Base-by-base conservation (phyloP, 1,140 invertebrate genomes). In the Colletes latitarsis region DNA sequence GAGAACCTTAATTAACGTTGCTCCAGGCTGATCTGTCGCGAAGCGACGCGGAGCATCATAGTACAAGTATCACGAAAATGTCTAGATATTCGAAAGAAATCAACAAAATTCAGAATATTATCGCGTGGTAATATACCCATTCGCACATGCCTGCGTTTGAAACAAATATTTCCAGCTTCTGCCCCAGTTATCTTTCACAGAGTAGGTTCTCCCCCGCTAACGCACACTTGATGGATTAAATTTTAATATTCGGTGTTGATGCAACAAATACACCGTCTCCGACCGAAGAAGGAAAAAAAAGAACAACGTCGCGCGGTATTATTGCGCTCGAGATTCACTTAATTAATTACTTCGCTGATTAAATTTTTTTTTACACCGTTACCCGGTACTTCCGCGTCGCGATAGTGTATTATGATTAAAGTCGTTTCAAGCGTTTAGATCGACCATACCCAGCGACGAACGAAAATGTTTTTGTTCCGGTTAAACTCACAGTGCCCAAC, bases 381-480 rank as follows among this genome's bases (percentile, higher is more conserved):
- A 19, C 6, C 12, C 15, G 19, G 6, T 21, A 9, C 6, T 19
- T 63, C 49, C 30, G 14, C 10, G 39, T 4, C 43, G 60, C 60
- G 77, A 64, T 64, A 52, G 19, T 53, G 69, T 57, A 57, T 73
- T 73, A 79, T 73, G 57, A 79, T 79, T 75, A 75, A 80, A 76
- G 62, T 74, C 71, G 70, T 66, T 64, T 55, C 39, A 41, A 21
- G 39, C 70, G 62, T 79, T 74, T 75, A 75, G 43, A 72, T 21
- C 53, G 9, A 3, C 49, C 62, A 6, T n/a, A 21, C 3, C 6
- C 41, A 8, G 12, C 15, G 52, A 19, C 17, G 63, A 75, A 67
- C 71, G 60, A 52, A 75, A 80, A 80, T 80, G 78, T 80, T 80
- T 80, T 80, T 67, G 43, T 75, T 75, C 63, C 43, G 41, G 43